Evolutionary conservation across 64 coral and sea anemone species (phyloP).

Genomic region (Hydrozoanthus tunicans): DNA sequence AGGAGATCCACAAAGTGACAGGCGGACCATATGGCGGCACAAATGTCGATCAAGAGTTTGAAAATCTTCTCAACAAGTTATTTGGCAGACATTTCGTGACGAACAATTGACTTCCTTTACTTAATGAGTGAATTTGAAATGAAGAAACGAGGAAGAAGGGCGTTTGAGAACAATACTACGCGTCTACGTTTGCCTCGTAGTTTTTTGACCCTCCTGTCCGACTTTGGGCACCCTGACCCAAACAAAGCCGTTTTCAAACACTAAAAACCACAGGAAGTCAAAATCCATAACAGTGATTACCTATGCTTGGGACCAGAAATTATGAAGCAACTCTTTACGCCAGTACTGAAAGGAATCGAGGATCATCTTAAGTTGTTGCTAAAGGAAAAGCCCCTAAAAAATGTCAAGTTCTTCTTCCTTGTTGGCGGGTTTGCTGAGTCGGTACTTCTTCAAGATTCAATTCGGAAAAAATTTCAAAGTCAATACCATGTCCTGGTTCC

Average conservation of each 20-base stretch:
- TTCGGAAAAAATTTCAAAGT: neutral
- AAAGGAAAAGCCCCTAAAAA: neutral
- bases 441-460: slow-evolving; percentile 17
- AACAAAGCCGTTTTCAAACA: neutral
- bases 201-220: slow-evolving; percentile 5
- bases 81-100: slow-evolving; percentile 19
- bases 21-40: slow-evolving; percentile 13
- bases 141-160: slow-evolving; percentile 50
- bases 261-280: neutral
- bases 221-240: neutral
- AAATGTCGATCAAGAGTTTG: slow-evolving; percentile 13
- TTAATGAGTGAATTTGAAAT: slow-evolving; percentile 59
- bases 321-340: slow-evolving; percentile 9
- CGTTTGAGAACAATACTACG: slow-evolving; percentile 12
- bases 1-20: slow-evolving; percentile 44
- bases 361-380: slow-evolving; percentile 21
- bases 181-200: slow-evolving; percentile 20
- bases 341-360: slow-evolving; percentile 26
- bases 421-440: slow-evolving; percentile 49
- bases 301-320: neutral
- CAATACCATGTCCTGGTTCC: slow-evolving; percentile 8
- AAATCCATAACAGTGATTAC: neutral
- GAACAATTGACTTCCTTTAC: slow-evolving; percentile 4
- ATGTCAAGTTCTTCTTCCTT: slow-evolving; percentile 12
- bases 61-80: slow-evolving; percentile 11